Evolutionary conservation across 2,888 invertebrate genomes (phyloP), one percentile per base, ranked within the genome.

Genomic region (Lymantria monacha): DNA sequence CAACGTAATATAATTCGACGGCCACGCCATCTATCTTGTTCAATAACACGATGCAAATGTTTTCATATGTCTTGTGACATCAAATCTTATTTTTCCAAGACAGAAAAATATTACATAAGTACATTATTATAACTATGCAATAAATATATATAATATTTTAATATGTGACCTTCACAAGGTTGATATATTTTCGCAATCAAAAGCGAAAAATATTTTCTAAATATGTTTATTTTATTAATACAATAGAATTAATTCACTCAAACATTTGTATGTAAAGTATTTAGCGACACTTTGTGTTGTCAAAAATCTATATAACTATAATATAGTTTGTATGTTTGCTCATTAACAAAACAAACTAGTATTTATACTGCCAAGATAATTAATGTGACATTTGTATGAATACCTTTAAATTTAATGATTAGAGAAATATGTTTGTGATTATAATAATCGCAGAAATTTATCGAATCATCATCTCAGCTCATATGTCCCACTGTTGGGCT

Each of bases 171-270:
- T 30, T 44, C 30, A 38, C 9, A 30, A 43, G 43, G 38, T 10
- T 31, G n/a, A 44, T 37, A 40, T 40, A 43, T 43, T 42, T 42
- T 22, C 43, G 30, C 40, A 43, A 30, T 46, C 51, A 15, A 40
- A n/a, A 42, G 46, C 31, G 36, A 52, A 47, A 47, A 42, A 48
- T 46, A 47, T 44, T 38, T 12, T 15, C 12, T n/a, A 22, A 22
- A 22, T 22, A 22, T 22, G 22, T 22, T 22, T 5, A 22, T 22
- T 3, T 30, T 14, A 41, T 22, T 0, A 46, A 10, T 48, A 69
- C 63, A 69, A 67, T 55, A 53, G 55, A 51, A 58, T 57, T 59
- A 61, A 69, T 69, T 53, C 47, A 47, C 7, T 38, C 14, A n/a
- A 60, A 53, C 65, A 69, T 59, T 61, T 70, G 59, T 54, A 40